Percentiles rank a stretch among this genome's conserved stretches.
Conservation (phyloP, 2,888 invertebrate species). For the Lydus trimaculatus region DNA sequence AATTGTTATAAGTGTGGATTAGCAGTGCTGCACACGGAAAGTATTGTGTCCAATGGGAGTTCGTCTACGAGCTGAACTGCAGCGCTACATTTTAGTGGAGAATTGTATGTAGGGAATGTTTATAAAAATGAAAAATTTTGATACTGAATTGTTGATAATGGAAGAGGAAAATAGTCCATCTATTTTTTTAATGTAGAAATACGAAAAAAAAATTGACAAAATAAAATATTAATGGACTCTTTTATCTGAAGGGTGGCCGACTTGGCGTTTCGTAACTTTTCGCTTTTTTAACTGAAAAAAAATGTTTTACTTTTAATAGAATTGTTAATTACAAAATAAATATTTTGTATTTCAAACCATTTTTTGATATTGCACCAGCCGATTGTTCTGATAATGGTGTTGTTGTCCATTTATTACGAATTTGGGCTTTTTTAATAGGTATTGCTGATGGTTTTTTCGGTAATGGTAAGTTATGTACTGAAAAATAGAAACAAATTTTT, state of each 20-base stretch:
- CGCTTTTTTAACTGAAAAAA: background rate
- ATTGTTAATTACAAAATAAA: background rate
- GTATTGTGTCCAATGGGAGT: too few species aligned
- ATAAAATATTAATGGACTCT: too few species aligned
- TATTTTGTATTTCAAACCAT: background rate
- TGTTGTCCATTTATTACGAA: conserved; percentile 9
- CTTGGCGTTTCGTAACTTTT: background rate
- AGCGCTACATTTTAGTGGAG: too few species aligned
- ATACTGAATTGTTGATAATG: too few species aligned
- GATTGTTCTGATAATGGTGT: background rate
- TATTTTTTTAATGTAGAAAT: too few species aligned
- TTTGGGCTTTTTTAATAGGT: background rate
- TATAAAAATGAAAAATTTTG: too few species aligned
- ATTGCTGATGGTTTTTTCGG: conserved; percentile 4
- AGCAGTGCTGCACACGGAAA: too few species aligned
- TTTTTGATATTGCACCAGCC: background rate
- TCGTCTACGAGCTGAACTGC: too few species aligned
- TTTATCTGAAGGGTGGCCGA: background rate
- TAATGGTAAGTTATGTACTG: conserved; percentile 23
- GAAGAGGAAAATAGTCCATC: too few species aligned
- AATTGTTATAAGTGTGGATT: too few species aligned
- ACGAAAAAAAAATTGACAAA: too few species aligned
- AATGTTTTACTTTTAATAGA: background rate
- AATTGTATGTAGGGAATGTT: too few species aligned
- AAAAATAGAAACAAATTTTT: background rate